Base-by-base conservation (phyloP, 1,140 invertebrate species). In the Drosophila persimilis region DNA sequence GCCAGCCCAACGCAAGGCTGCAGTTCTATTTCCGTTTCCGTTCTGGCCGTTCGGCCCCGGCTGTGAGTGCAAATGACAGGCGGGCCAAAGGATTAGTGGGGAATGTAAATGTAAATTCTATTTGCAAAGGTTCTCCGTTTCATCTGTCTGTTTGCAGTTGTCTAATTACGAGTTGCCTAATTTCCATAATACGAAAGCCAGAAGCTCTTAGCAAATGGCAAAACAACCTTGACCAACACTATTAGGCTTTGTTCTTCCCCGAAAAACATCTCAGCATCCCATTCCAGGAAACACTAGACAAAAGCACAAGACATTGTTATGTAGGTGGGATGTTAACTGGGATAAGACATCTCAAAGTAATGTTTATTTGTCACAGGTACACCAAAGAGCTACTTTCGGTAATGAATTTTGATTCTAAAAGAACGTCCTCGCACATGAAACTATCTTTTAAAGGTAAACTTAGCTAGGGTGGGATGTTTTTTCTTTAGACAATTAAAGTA, bases 21-120 rank as follows among this genome's bases (percentile, higher is more conserved):
- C 35, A 39, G 15, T 8, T 20, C 20, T 20, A 47, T 20, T 47
- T 20, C 45, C 17, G 8, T 17, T 45, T 7, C 15, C 46, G 45
- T 55, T 59, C 35, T 24, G 46, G 47, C 63, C 58, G 50, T 52
- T 62, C 55, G 55, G 17, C 17, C 9, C 45, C 24, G 47, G 13
- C 73, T 73, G 48, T 51, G 77, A 67, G 64, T 86, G 81, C 83
- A 75, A 86, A 86, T 86, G 78, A 86, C 81, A 86, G 74, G 46
- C 54, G 52, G 59, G 59, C 64, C 56, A 81, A 80, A 85, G 83
- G 83, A 88, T 86, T 86, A 75, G 64, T 62, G 52, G 51, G 79
- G 35, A 13, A 5, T 4, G 24, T 4, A 85, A 85, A 88, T 85
- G 77, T 85, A 86, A 81, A 85, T 86, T 85, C 71, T 65, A 77